These are phyloP conservation scores for Drosophila prosaltans DNA, from an alignment of 1,140 invertebrate genomes.

Conservation along the genomic window DNA sequence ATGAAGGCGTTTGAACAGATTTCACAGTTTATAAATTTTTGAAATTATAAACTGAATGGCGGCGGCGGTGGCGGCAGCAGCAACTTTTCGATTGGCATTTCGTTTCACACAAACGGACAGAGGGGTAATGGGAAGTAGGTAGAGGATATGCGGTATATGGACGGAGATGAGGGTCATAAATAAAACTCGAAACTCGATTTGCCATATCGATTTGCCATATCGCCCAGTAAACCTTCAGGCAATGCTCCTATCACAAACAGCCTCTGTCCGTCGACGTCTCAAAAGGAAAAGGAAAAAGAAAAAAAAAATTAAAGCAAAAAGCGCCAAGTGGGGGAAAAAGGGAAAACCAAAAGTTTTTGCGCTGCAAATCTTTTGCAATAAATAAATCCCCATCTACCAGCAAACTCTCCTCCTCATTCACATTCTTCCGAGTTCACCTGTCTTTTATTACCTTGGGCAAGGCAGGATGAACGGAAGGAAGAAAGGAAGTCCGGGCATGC, in stretches of 20 bases:
- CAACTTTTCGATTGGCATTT: slow-evolving; percentile 78
- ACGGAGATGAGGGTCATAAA: slow-evolving; percentile 43
- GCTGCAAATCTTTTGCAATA: slow-evolving; percentile 60
- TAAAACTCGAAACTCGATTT: slow-evolving; percentile 66
- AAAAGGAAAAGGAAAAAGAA: slow-evolving; percentile 17
- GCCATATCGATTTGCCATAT: slow-evolving; percentile 51
- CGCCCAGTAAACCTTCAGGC: slow-evolving; percentile 18
- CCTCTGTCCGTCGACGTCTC: slow-evolving; percentile 30
- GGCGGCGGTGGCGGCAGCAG: background rate
- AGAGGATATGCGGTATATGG: background rate
- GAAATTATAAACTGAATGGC: slow-evolving; percentile 59
- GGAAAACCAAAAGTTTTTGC: slow-evolving; percentile 19
- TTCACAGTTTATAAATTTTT: slow-evolving; percentile 73
- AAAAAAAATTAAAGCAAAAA: background rate
- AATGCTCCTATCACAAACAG: slow-evolving; percentile 57
- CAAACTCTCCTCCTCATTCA: background rate
- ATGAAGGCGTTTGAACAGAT: slow-evolving; percentile 35
- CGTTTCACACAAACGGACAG: slow-evolving; percentile 45
- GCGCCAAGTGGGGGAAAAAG: background rate
- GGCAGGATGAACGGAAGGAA: slow-evolving; percentile 14
- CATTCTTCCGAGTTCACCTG: slow-evolving; percentile 16
- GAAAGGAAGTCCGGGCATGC: background rate
- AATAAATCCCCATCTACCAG: slow-evolving; percentile 40
- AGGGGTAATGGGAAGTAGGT: too few relatives aligned
- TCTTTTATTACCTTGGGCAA: slow-evolving; percentile 65